Evolutionary conservation across 2,888 invertebrate genomes (phyloP).

Genomic region (Laothoe populi): DNA sequence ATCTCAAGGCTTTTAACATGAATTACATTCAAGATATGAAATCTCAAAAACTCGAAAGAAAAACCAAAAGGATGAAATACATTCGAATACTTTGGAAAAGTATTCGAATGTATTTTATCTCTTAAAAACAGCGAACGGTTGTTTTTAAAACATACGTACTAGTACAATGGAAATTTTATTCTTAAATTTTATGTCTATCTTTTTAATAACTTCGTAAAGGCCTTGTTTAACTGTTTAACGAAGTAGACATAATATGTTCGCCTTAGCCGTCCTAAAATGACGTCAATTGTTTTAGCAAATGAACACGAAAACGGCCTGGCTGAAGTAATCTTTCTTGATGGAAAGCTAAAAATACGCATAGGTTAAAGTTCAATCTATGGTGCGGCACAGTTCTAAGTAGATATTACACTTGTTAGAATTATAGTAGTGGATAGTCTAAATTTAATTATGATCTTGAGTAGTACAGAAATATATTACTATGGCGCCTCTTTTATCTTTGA

Average conservation of each 20-base stretch:
- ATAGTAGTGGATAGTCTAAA: background rate
- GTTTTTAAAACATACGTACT: background rate
- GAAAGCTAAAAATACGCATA: slow-evolving; percentile 74
- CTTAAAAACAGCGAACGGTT: slow-evolving; percentile 40
- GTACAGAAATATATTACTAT: background rate
- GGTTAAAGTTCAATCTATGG: slow-evolving; percentile 68
- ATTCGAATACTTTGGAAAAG: no score
- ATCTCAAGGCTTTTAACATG: slow-evolving; percentile 47
- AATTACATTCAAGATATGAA: slow-evolving; percentile 41
- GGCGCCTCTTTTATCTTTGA: slow-evolving; percentile 49
- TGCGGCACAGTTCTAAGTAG: slow-evolving; percentile 17
- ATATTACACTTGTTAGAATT: slow-evolving; percentile 12
- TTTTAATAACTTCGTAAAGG: slow-evolving; percentile 47
- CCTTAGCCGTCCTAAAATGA: slow-evolving; percentile 69
- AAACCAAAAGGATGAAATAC: slow-evolving; percentile 49
- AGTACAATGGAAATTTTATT: background rate
- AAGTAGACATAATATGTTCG: slow-evolving; percentile 61
- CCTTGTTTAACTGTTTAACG: slow-evolving; percentile 65
- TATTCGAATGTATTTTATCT: slow-evolving; percentile 55
- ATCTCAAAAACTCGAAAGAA: slow-evolving; percentile 43
- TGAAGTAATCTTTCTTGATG: slow-evolving; percentile 58
- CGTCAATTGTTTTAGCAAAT: slow-evolving; percentile 82
- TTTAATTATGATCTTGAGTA: background rate
- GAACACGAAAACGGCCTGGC: slow-evolving; percentile 68
- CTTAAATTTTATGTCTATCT: slow-evolving; percentile 37